A percentile compares a stretch with the other conserved stretches of the same genome.
Conservation (phyloP, 2,113 vertebrate genomes). For the Tachysurus fulvidraco region DNA sequence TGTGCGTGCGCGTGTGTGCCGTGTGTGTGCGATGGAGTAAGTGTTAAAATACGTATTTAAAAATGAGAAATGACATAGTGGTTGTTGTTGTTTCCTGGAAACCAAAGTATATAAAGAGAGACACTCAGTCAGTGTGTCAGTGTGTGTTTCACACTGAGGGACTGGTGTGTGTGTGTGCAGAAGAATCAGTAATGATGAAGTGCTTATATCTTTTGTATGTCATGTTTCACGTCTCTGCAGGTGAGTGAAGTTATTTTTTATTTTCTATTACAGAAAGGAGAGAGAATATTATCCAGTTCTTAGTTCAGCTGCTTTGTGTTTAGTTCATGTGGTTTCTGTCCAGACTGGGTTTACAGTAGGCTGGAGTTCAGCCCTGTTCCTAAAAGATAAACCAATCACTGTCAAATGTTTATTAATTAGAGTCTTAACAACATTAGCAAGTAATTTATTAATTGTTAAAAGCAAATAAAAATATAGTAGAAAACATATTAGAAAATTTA, state of each 20-base stretch:
- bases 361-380: no score
- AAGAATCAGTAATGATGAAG: slow-evolving; percentile 10
- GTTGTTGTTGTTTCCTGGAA: not conserved
- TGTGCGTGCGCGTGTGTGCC: no score
- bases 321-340: no score
- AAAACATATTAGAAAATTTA: no score
- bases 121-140: not conserved
- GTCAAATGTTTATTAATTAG: no score
- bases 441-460: no score
- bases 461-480: no score
- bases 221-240: no score
- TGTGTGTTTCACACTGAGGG: not conserved
- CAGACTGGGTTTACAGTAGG: no score
- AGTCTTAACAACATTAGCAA: no score
- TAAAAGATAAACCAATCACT: no score
- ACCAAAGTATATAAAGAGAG: not conserved
- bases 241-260: no score
- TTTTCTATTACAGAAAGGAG: not conserved
- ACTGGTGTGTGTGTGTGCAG: not conserved
- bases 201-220: not conserved
- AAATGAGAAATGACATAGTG: not conserved
- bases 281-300: not conserved
- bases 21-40: not conserved
- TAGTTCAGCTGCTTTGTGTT: not conserved
- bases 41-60: not conserved